Evolutionary conservation across 2,113 vertebrate species (phyloP).

Genomic region (Petrocephalus zakoni): DNA sequence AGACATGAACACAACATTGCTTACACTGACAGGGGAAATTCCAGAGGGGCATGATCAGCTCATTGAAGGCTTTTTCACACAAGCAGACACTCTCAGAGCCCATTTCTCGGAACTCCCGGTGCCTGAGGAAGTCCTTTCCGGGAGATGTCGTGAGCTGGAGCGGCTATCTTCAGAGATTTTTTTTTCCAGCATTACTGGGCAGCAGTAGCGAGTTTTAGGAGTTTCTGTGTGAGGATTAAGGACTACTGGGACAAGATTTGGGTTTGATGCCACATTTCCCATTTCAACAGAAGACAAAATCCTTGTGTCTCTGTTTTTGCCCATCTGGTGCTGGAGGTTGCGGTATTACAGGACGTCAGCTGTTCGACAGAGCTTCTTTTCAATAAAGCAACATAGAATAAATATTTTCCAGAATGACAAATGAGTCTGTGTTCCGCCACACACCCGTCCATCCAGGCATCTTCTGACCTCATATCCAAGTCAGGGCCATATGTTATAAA

Average conservation of each 20-base stretch:
- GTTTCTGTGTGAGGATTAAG: constrained; percentile 41
- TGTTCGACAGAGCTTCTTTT: constrained; percentile 54
- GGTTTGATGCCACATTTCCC: constrained; percentile 44
- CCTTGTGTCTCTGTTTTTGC: constrained; percentile 62
- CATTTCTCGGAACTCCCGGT: neutral
- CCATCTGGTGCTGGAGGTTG: constrained; percentile 81
- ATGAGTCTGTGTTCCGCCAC: constrained; percentile 30
- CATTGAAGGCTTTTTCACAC: neutral
- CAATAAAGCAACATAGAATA: constrained; percentile 69
- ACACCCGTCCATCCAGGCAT: neutral
- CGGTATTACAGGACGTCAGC: constrained; percentile 75
- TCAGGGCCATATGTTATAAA: constrained; percentile 24
- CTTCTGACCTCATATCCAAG: neutral
- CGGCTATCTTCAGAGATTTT: constrained; percentile 19
- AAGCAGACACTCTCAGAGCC: neutral
- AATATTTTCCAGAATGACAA: constrained; percentile 64
- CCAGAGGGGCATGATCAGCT: neutral
- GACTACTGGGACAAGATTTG: constrained; percentile 39
- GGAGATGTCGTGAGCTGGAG: constrained; percentile 22
- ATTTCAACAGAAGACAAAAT: constrained; percentile 67
- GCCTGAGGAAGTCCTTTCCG: constrained; percentile 13
- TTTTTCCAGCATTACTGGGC: constrained; percentile 27
- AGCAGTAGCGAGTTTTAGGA: constrained; percentile 27
- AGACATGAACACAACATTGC: neutral
- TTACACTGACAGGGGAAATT: neutral